phyloP scores from a whole-genome alignment of 64 coral and sea anemone genomes.

The Pachyseris speciosa region DNA sequence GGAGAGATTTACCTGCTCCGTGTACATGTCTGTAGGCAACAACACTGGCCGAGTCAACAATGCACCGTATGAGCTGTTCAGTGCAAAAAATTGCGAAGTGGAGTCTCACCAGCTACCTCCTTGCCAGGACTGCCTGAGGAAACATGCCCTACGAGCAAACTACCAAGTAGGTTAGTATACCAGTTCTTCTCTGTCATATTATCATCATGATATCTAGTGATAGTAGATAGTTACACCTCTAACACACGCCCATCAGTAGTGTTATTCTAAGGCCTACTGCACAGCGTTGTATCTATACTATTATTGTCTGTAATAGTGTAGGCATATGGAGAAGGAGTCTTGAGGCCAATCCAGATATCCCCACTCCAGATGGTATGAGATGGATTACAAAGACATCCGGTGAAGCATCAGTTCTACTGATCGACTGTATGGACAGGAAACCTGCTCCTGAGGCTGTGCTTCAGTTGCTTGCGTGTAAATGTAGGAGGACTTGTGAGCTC shows the following conservation, averaged over 20 bases:
- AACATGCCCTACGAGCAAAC: constrained; percentile 46
- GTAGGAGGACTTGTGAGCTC: neutral
- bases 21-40: constrained; percentile 17
- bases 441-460: constrained; percentile 4
- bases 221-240: neutral
- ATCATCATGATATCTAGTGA: neutral
- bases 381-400: neutral
- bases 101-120: constrained; percentile 49
- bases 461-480: neutral
- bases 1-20: constrained; percentile 34
- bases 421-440: too few relatives aligned
- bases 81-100: constrained; percentile 56
- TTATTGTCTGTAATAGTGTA: neutral
- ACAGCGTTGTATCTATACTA: neutral
- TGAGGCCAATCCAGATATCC: neutral
- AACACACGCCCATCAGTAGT: neutral
- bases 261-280: neutral
- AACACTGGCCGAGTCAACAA: constrained; percentile 38
- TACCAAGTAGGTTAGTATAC: constrained; percentile 42
- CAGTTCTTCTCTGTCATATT: neutral
- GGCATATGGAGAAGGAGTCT: neutral
- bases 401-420: too few relatives aligned
- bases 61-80: constrained; percentile 43
- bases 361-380: neutral
- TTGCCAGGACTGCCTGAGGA: constrained; percentile 37